Percentiles rank a stretch among this genome's conserved stretches.
Evolutionary conservation across 2,113 vertebrate genomes (phyloP).

Genomic region (Rhinolophus sinicus): DNA sequence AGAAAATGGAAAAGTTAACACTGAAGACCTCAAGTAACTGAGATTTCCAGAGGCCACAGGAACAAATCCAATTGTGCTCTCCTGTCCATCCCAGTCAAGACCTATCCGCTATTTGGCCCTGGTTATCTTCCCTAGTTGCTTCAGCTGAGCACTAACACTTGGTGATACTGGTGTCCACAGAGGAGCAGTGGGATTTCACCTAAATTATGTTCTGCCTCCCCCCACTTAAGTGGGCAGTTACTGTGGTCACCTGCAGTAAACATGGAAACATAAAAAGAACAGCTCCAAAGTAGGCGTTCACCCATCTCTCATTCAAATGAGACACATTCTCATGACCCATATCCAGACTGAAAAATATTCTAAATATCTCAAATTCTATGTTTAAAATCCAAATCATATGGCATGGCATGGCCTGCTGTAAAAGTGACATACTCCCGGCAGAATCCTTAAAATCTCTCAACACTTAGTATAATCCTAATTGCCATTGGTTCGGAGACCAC

Average conservation of each 20-base stretch:
- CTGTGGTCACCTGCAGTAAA: not conserved
- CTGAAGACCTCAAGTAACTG: not conserved
- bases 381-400: constrained; percentile 21
- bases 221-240: not conserved
- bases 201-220: not conserved
- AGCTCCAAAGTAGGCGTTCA: not conserved
- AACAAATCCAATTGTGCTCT: constrained; percentile 48
- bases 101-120: not conserved
- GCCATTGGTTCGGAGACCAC: not conserved
- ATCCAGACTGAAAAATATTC: constrained; percentile 1
- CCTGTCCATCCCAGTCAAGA: not conserved
- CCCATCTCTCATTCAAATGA: not conserved
- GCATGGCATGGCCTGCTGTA: not conserved
- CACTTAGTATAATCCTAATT: not conserved
- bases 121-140: not conserved
- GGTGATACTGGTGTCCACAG: not conserved
- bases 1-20: constrained; percentile 58
- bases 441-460: not conserved
- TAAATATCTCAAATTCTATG: not conserved
- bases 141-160: not conserved
- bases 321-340: not conserved
- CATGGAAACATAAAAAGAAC: not conserved
- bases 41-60: not conserved
- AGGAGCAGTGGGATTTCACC: not conserved
- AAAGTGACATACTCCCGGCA: not conserved